These are phyloP conservation scores for Cryptoprocta ferox DNA, from an alignment of 2,797 vertebrate species.

Conservation along the genomic window DNA sequence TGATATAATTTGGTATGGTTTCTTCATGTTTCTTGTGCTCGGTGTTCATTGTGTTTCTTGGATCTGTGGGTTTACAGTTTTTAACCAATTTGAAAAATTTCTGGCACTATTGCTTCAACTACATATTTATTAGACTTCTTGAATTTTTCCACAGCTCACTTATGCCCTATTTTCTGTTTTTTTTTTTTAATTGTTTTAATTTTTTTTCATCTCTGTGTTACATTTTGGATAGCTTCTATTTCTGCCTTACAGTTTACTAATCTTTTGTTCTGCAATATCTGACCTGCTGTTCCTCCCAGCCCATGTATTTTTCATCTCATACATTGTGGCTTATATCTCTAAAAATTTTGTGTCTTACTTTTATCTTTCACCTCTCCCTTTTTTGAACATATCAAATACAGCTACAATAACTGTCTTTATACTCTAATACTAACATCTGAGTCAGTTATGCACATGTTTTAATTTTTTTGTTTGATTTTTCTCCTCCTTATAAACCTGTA, in stretches of 20 bases:
- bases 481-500: not conserved
- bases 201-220: not conserved
- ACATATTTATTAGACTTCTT: not conserved
- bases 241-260: not conserved
- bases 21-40: not conserved
- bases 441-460: not conserved
- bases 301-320: not conserved
- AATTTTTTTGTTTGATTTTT: constrained; percentile 14
- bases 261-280: not conserved
- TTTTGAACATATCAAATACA: not conserved
- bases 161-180: not conserved
- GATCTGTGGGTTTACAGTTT: not conserved
- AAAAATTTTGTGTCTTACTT: not conserved
- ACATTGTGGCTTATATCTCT: not conserved
- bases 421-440: not conserved
- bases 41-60: not conserved
- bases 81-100: not conserved
- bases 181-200: not conserved
- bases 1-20: not conserved
- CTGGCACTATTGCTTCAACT: not conserved
- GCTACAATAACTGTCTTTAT: not conserved
- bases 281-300: not conserved
- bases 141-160: not conserved
- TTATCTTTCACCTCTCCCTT: not conserved
- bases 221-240: not conserved